Conservation (phyloP, 1,140 invertebrate species). For the Zaprionus davidi region DNA sequence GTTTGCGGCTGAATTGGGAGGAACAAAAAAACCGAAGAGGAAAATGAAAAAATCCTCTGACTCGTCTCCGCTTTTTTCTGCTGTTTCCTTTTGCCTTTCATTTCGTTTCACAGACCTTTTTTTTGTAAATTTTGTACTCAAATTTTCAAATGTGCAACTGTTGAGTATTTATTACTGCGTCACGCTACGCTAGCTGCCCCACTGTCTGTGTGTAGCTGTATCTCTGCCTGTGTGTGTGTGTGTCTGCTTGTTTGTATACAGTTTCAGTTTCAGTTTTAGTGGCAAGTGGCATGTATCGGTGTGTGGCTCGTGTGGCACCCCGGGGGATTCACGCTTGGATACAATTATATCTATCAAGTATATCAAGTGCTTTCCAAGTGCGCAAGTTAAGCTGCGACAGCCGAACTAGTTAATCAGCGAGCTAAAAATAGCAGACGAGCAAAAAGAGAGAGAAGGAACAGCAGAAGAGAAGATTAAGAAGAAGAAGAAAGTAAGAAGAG, state of each 20-base stretch:
- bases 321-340: constrained; percentile 59
- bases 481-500: neutral
- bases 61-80: neutral
- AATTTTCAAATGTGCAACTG: constrained; percentile 76
- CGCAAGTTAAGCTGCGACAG: constrained; percentile 37
- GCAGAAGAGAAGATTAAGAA: neutral
- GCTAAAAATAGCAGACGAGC: constrained; percentile 8
- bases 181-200: constrained; percentile 21
- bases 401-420: constrained; percentile 23
- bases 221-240: constrained; percentile 8
- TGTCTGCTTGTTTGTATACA: constrained; percentile 1
- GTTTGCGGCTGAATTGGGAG: constrained; percentile 47
- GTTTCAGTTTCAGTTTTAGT: constrained; percentile 20
- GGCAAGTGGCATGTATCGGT: constrained; percentile 6
- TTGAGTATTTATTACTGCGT: constrained; percentile 70
- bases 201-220: constrained; percentile 10
- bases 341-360: constrained; percentile 48
- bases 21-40: constrained; percentile 27
- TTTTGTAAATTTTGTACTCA: constrained; percentile 54
- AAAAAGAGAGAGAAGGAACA: neutral
- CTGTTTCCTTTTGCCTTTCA: constrained; percentile 37
- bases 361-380: constrained; percentile 58
- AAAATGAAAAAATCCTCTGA: constrained; percentile 23
- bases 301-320: constrained; percentile 40
- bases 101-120: constrained; percentile 51